phyloP scores from a whole-genome alignment of 2,113 vertebrate genomes.

The Mormyrus lacerda region DNA sequence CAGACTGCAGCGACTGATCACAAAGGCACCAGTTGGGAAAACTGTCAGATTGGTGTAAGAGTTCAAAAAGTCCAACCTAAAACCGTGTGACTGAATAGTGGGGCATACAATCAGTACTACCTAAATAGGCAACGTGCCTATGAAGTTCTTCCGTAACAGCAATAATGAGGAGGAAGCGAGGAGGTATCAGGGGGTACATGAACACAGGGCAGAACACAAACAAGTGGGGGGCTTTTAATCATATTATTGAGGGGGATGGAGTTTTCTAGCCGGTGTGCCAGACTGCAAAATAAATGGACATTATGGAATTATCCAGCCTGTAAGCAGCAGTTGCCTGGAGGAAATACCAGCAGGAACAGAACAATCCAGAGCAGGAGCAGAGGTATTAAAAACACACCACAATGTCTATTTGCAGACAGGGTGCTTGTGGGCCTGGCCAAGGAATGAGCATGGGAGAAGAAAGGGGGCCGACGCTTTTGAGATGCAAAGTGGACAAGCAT shows the following conservation, averaged over 20 bases:
- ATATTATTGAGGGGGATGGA: neutral
- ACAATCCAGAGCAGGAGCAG: neutral
- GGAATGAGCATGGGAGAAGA: neutral
- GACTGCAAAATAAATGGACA: neutral
- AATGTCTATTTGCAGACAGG: neutral
- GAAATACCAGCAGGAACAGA: neutral
- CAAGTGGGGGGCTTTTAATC: neutral
- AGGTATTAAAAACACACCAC: neutral
- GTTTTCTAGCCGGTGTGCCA: neutral
- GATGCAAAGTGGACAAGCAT: constrained; percentile 27
- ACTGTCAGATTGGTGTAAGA: neutral
- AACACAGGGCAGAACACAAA: neutral
- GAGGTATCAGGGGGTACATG: neutral
- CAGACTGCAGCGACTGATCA: neutral
- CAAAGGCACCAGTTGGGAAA: neutral
- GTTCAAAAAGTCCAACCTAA: neutral
- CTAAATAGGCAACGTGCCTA: neutral
- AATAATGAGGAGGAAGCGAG: neutral
- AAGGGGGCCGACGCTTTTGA: constrained; percentile 24
- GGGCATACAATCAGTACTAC: neutral
- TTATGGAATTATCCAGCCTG: neutral
- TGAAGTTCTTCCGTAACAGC: neutral
- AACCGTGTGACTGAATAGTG: neutral
- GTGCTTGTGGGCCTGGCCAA: neutral
- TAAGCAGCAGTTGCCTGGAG: neutral